These are phyloP conservation scores for Ambastaia sidthimunki DNA, from an alignment of 2,797 vertebrate genomes.

Conservation along the genomic window DNA sequence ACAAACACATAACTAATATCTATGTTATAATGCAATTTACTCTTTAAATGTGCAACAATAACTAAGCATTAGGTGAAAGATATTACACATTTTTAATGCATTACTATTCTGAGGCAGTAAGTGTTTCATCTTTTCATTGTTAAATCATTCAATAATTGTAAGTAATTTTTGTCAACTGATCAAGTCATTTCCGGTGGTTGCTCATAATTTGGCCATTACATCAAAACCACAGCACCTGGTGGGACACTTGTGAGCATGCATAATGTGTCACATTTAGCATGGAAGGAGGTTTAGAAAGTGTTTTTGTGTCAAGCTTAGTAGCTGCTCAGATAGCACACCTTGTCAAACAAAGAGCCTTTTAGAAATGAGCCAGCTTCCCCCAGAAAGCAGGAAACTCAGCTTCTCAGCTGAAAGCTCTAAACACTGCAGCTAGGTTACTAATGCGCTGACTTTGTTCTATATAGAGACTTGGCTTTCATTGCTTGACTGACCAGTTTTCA, in stretches of 20 bases:
- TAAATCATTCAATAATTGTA: too few species aligned
- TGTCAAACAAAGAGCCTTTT: conserved; percentile 75
- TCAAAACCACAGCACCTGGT: neutral
- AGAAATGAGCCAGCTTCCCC: conserved; percentile 69
- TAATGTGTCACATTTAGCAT: neutral
- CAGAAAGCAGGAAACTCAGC: conserved; percentile 71
- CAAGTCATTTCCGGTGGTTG: too few species aligned
- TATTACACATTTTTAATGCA: too few species aligned
- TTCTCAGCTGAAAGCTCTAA: conserved; percentile 68
- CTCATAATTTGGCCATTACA: neutral
- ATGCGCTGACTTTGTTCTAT: conserved; percentile 65
- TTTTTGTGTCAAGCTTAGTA: conserved; percentile 39
- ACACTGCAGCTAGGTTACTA: conserved; percentile 74
- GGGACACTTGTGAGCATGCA: neutral
- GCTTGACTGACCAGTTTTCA: conserved; percentile 60
- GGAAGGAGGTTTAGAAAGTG: conserved; percentile 48
- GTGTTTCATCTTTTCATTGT: too few species aligned
- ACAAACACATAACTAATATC: neutral
- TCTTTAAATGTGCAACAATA: neutral
- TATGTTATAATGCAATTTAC: neutral
- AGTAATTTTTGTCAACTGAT: too few species aligned
- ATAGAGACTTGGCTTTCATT: conserved; percentile 61
- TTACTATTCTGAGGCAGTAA: too few species aligned
- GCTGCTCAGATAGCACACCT: conserved; percentile 25
- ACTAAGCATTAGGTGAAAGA: too few species aligned